These are phyloP conservation scores for Holothuria scabra DNA, from an alignment of 53 echinoderm and acorn worm species.

Conservation along the genomic window DNA sequence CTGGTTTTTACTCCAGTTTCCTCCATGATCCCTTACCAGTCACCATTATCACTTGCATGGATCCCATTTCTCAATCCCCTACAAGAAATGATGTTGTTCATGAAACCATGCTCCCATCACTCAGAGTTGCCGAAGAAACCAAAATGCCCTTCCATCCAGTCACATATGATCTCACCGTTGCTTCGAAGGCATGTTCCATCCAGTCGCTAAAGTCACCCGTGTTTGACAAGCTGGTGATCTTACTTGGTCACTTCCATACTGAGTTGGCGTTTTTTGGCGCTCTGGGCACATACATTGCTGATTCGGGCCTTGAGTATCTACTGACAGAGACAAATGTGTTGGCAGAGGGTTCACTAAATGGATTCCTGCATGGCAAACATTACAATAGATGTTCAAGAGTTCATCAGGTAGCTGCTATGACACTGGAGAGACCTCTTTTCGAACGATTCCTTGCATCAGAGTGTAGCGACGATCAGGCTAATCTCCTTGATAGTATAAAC, in stretches of 20 bases:
- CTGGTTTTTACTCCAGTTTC: conserved; percentile 39
- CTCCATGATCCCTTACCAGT: conserved; percentile 38
- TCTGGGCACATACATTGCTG: conserved; percentile 24
- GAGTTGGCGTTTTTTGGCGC: conserved; percentile 55
- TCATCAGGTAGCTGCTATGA: conserved; percentile 47
- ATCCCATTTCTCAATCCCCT: conserved; percentile 54
- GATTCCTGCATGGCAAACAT: conserved; percentile 51
- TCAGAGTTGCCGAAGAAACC: conserved; percentile 44
- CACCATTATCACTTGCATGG: conserved; percentile 51
- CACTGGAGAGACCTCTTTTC: conserved; percentile 47
- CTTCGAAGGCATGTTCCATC: conserved; percentile 45
- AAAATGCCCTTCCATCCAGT: conserved; percentile 12
- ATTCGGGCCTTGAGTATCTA: conserved; percentile 34
- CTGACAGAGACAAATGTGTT: conserved; percentile 28
- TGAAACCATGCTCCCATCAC: conserved; percentile 64
- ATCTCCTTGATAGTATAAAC: conserved; percentile 3
- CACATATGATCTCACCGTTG: conserved; percentile 51
- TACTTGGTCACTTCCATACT: conserved; percentile 53
- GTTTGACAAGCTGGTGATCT: conserved; percentile 43
- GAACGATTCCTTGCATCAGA: conserved; percentile 27
- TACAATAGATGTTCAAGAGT: conserved; percentile 62
- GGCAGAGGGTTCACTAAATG: conserved; percentile 40
- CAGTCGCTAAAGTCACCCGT: conserved; percentile 27
- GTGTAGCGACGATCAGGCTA: conserved; percentile 12
- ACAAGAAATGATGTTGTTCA: conserved; percentile 66